These are phyloP conservation scores for Spinus olivaceus DNA, from an alignment of 2,797 vertebrate genomes.

Conservation along the genomic window DNA sequence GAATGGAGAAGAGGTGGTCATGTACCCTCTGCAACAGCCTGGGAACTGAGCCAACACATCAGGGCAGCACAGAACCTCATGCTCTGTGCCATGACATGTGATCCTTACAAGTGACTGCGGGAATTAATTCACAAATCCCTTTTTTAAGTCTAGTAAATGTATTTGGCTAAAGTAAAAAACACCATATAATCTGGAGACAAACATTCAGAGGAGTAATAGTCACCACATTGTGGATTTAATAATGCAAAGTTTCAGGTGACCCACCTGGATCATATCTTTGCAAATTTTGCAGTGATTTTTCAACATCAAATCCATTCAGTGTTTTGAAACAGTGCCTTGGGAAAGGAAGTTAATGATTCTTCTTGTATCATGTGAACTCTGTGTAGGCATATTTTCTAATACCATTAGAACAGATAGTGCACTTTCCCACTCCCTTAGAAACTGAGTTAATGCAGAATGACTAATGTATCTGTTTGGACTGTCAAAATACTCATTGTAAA, in stretches of 20 bases:
- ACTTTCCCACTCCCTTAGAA: slow-evolving; percentile 14
- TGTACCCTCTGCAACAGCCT: background rate
- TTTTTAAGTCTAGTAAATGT: background rate
- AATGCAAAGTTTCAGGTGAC: background rate
- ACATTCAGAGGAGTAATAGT: background rate
- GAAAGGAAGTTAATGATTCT: background rate
- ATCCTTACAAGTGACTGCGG: background rate
- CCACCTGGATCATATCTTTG: background rate
- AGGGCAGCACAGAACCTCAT: background rate
- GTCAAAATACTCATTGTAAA: background rate
- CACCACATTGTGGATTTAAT: background rate
- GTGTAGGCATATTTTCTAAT: background rate
- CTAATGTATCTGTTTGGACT: slow-evolving; percentile 16
- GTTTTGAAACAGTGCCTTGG: background rate
- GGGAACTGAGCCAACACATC: background rate
- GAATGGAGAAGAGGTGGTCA: background rate
- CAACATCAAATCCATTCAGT: background rate
- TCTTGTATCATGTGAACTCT: background rate
- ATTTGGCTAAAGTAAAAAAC: background rate
- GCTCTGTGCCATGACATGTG: background rate
- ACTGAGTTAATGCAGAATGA: slow-evolving; percentile 5
- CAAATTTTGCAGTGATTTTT: background rate
- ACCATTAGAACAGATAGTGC: background rate
- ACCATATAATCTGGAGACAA: background rate
- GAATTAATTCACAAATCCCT: background rate